Conservation (phyloP, 1,140 invertebrate genomes). For the Manduca sexta region DNA sequence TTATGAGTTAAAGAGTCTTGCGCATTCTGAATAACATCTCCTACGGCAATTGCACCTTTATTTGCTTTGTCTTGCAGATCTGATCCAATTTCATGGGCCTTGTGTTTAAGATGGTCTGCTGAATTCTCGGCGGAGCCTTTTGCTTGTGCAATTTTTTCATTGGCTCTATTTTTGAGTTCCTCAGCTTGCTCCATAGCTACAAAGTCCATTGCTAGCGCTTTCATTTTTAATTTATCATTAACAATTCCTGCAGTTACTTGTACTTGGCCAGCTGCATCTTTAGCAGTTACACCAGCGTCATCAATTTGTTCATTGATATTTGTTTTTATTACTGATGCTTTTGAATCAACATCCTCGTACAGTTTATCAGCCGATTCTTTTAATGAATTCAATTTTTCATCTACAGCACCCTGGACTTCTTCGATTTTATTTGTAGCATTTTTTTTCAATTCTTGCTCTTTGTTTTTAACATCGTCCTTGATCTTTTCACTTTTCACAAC, state of each 20-base stretch:
- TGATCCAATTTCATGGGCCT: constrained; percentile 15
- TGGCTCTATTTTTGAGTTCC: constrained; percentile 33
- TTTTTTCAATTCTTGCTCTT: constrained; percentile 34
- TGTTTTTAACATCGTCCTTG: constrained; percentile 39
- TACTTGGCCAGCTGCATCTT: constrained; percentile 32
- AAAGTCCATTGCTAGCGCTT: constrained; percentile 47
- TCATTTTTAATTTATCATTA: constrained; percentile 36
- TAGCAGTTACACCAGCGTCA: constrained; percentile 33
- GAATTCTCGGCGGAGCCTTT: constrained; percentile 25
- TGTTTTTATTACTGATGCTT: constrained; percentile 27
- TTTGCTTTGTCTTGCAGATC: constrained; percentile 15
- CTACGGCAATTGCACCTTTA: constrained; percentile 20
- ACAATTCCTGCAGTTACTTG: constrained; percentile 23
- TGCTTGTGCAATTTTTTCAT: constrained; percentile 24
- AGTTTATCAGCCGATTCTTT: constrained; percentile 27
- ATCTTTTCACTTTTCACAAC: constrained; percentile 32
- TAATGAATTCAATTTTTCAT: constrained; percentile 29
- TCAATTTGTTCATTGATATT: constrained; percentile 34
- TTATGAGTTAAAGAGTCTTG: constrained; percentile 31
- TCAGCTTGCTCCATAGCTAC: constrained; percentile 51
- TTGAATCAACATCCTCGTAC: constrained; percentile 28
- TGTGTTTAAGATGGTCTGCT: constrained; percentile 25
- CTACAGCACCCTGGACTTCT: constrained; percentile 24
- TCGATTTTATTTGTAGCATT: constrained; percentile 26
- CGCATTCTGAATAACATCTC: constrained; percentile 20